Percentiles rank a stretch among this genome's conserved stretches.
Evolutionary conservation across 2,113 vertebrate species (phyloP).

Genomic region (Urocynchramus pylzowi): DNA sequence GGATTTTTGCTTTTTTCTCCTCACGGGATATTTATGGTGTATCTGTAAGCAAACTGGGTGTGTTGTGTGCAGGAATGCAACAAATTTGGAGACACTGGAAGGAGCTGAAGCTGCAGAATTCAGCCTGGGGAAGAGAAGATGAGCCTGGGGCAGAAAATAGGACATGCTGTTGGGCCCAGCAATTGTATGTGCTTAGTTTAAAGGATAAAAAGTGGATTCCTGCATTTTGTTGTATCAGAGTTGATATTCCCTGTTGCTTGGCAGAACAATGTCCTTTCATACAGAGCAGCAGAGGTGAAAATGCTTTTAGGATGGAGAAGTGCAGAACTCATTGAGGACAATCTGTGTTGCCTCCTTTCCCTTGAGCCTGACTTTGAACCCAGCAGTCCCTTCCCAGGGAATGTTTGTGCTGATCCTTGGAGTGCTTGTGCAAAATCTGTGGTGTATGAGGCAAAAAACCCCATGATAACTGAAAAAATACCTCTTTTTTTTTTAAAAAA

Average conservation of each 20-base stretch:
- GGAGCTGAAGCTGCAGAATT: neutral
- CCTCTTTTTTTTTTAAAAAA: no score
- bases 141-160: neutral
- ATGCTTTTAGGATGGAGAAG: neutral
- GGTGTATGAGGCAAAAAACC: neutral
- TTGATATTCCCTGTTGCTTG: neutral
- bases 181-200: neutral
- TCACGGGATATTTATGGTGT: neutral
- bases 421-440: neutral
- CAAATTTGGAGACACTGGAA: neutral
- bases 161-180: neutral
- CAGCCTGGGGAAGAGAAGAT: neutral
- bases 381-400: neutral
- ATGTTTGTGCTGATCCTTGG: neutral
- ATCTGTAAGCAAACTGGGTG: rapidly evolving
- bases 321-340: rapidly evolving
- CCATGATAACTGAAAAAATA: neutral
- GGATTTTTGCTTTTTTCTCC: no score
- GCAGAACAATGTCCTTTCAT: neutral
- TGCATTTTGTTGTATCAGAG: neutral
- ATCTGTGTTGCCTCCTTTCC: neutral
- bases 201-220: neutral
- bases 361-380: neutral
- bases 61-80: neutral
- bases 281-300: neutral